Base-by-base conservation (phyloP, 2,888 invertebrate genomes). In the Heteromyza rotundicornis region DNA sequence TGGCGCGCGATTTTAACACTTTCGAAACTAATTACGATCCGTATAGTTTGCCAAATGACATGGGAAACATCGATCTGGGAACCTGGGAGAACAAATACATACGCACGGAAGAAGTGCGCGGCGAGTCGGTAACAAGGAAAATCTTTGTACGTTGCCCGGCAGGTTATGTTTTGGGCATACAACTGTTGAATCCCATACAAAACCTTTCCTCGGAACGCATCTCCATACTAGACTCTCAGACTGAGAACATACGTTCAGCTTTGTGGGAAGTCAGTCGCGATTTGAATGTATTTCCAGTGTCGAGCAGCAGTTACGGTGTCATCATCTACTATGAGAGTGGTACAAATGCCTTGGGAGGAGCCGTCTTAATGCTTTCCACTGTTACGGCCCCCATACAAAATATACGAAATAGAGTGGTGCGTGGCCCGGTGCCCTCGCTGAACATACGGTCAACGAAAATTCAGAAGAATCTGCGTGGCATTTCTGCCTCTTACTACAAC, bases 131-230 rank as follows among this genome's bases (percentile, higher is more conserved):
- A 20, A 80, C 79, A 0, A 85, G 88, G 72, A 86, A 85, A 5
- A 88, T 90, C 67, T 87, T 86, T 62, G 87, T 90, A 2, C 86
- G 86, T 72, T 91, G 92, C 69, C 89, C 90, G 64, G 92, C 94
- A 1, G 92, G 94, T 2, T 93, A 90, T 80, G 94, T 94, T 0
- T 87, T 96, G 55, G 95, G 95, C 5, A 88, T 97, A 50, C 95
- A 96, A 81, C 87, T 97, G 16, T 83, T 97, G 2, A 96, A 96
- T 84, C 95, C 96, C 1, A 92, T 95, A 63, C 92, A 94, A 71
- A 93, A 93, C 78, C 89, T 92, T 64, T 95, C 94, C 57, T 90
- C 92, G 0, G 97, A 97, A 84, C 87, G 88, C 70, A 90, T 97
- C 62, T 86, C 88, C 40, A 88, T 96, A 57, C 88, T 91, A 68